Conservation (phyloP, 2,888 invertebrate genomes). For the Bombylius major region DNA sequence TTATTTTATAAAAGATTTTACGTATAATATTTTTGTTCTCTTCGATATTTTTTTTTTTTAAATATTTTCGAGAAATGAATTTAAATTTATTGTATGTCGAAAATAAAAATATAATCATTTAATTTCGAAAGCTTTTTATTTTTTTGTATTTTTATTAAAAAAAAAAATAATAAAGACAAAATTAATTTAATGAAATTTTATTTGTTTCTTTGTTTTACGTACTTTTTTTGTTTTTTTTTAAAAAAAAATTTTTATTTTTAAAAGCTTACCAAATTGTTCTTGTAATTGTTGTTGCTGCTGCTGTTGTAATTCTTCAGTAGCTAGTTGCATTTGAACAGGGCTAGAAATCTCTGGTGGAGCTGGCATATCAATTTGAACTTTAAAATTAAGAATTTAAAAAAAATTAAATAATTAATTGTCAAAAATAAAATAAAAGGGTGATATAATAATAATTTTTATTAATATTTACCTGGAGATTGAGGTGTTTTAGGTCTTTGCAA, state of each 20-base stretch:
- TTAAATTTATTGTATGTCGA: too few species aligned
- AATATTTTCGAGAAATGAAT: too few species aligned
- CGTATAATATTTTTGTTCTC: too few species aligned
- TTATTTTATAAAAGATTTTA: too few species aligned
- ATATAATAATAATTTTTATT: not conserved
- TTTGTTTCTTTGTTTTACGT: too few species aligned
- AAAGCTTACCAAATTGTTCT: too few species aligned
- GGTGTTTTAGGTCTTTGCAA: slow-evolving; percentile 51
- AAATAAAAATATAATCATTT: too few species aligned
- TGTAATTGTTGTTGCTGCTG: too few species aligned
- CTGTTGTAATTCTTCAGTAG: not conserved
- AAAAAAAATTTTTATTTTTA: too few species aligned
- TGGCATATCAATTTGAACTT: slow-evolving; percentile 29
- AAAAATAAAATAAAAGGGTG: not conserved
- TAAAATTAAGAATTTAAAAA: not conserved
- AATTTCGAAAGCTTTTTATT: too few species aligned
- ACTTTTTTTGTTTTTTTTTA: too few species aligned
- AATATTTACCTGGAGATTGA: slow-evolving; percentile 37
- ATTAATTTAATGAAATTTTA: not conserved
- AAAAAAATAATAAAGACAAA: not conserved
- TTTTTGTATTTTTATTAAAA: slow-evolving; percentile 3
- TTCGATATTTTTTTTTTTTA: too few species aligned
- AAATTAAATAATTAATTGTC: not conserved
- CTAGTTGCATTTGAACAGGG: slow-evolving; percentile 37
- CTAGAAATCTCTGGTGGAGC: slow-evolving; percentile 36